Percentiles rank a stretch among this genome's conserved stretches.
Conservation (phyloP, 2,888 invertebrate species). For the Philopedon plagiatum region DNA sequence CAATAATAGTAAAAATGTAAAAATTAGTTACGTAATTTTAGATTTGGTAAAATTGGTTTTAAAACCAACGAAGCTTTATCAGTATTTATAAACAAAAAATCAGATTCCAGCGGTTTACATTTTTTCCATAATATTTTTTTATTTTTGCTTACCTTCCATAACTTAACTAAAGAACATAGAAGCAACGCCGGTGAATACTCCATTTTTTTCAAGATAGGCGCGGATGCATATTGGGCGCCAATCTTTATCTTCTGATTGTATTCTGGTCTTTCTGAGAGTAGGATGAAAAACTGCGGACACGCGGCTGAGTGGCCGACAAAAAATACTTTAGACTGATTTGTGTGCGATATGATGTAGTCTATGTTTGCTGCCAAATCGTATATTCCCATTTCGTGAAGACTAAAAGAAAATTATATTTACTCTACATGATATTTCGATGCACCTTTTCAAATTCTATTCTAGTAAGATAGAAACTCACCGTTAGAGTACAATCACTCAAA, state of each 20-base stretch:
- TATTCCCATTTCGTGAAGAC: conserved; percentile 20
- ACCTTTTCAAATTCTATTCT: too few relatives aligned
- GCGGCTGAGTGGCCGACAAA: conserved; percentile 24
- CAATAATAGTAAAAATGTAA: too few relatives aligned
- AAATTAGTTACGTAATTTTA: too few relatives aligned
- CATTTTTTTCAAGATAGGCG: background rate
- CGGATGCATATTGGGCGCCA: background rate
- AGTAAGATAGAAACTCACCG: too few relatives aligned
- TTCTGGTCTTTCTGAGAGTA: conserved; percentile 18
- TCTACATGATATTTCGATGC: too few relatives aligned
- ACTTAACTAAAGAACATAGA: background rate
- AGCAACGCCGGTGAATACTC: background rate
- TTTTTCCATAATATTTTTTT: too few relatives aligned
- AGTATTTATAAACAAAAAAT: too few relatives aligned
- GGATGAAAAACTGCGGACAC: conserved; percentile 4
- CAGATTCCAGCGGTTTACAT: too few relatives aligned
- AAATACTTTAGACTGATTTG: conserved; percentile 18
- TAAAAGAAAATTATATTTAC: conserved; percentile 23
- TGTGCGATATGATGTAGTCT: conserved; percentile 9
- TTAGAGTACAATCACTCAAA: too few relatives aligned
- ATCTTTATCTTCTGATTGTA: conserved; percentile 33
- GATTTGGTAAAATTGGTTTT: too few relatives aligned
- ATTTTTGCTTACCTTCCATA: conserved; percentile 8
- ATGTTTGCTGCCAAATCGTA: conserved; percentile 24
- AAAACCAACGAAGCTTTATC: too few relatives aligned